Evolutionary conservation across 2,888 invertebrate genomes (phyloP), one percentile per base, ranked within the genome.

Genomic region (Aleiodes testaceus): DNA sequence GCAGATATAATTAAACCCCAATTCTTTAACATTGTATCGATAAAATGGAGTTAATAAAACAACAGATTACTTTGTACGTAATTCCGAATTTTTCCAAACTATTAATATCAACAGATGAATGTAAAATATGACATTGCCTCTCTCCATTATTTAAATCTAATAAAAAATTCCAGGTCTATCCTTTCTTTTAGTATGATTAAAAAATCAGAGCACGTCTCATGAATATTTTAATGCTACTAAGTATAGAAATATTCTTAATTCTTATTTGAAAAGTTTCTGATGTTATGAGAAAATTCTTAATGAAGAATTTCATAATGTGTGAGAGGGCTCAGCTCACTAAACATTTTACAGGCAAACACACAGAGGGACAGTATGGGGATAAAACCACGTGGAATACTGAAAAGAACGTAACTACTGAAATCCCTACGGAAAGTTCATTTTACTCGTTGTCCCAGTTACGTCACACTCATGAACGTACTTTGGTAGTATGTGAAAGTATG

Each of bases 381-480:
- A 59, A 59, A 59, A 59, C 59, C 36, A 42, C 36, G 36, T n/a
- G 20, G 16, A 59, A 14, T 30, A 42, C 14, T 16, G 36, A 59
- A 30, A 14, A 30, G 14, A 36, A 30, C 7, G 59, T 59, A n/a
- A 14, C 16, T 42, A 42, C 18, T 42, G 12, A 26, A 26, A 53
- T 53, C 14, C 26, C 14, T 12, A 42, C 16, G 42, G 59, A 59
- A 59, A 59, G 59, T 59, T 59, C 42, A 59, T 36, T 14, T 36
- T 42, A 59, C 16, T 42, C 18, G 59, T 42, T 42, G 59, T 59
- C 59, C 59, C 42, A 59, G 59, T 59, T 59, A 42, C 59, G 59
- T 59, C 59, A 7, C 11, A 36, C 18, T 59, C 59, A 30, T n/a
- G 36, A 18, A 59, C 30, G 42, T 18, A 59, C 42, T 59, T 59